These are phyloP conservation scores for Pycnomerus fuliginosus DNA, from an alignment of 2,888 invertebrate species.

Conservation along the genomic window DNA sequence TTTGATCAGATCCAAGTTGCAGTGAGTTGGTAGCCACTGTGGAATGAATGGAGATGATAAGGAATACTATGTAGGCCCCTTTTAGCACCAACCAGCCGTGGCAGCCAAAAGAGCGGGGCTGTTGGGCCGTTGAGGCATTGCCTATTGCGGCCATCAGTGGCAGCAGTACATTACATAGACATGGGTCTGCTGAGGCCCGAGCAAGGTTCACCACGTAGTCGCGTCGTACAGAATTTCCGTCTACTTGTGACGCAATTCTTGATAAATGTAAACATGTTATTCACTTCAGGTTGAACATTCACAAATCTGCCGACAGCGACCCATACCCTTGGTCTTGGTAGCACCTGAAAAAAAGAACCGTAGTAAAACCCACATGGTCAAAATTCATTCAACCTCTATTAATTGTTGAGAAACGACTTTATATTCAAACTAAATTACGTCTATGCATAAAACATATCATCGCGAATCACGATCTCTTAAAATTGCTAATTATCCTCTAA, in stretches of 20 bases:
- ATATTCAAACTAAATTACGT: conserved; percentile 16
- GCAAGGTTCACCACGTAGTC: conserved; percentile 27
- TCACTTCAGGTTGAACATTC: conserved; percentile 23
- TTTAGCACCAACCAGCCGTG: conserved; percentile 29
- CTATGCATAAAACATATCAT: conserved; percentile 14
- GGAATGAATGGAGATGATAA: conserved; percentile 20
- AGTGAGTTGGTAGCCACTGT: conserved; percentile 25
- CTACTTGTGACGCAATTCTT: conserved; percentile 28
- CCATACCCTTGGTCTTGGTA: conserved; percentile 6
- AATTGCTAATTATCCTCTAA: conserved; percentile 13
- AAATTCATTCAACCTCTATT: too few relatives aligned
- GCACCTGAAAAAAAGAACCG: conserved; percentile 20
- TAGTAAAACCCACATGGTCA: too few relatives aligned
- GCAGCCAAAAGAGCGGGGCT: conserved; percentile 38
- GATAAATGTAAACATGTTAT: conserved; percentile 36
- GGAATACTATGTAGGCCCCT: conserved; percentile 27
- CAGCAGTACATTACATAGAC: conserved; percentile 29
- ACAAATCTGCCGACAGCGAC: conserved; percentile 16
- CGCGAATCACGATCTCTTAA: conserved; percentile 11
- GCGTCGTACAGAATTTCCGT: conserved; percentile 28
- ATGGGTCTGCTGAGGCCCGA: conserved; percentile 33
- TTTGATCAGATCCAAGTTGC: conserved; percentile 23
- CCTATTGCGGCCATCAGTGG: conserved; percentile 45
- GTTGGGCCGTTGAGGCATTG: conserved; percentile 37
- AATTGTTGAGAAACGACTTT: too few relatives aligned